Evolutionary conservation across 2,113 vertebrate species (phyloP), one percentile per base, ranked within the genome.

Genomic region (Sardina pilchardus): DNA sequence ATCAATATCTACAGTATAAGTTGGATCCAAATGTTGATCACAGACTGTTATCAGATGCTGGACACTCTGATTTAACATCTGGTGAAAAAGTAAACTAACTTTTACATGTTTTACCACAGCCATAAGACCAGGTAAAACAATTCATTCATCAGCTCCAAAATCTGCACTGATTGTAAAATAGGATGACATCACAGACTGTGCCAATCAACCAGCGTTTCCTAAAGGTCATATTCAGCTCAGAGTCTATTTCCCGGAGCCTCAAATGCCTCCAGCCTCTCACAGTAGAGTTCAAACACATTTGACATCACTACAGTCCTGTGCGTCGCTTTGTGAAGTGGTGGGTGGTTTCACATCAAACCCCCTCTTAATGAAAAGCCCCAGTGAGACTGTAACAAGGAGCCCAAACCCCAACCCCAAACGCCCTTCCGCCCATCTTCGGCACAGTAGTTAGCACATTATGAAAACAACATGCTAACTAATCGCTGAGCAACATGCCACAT

Each of bases 401-500:
- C 24, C 63, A 8, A 26, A 26, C 63, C 63, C 59, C 59, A n/a
- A 6, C 6, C n/a, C 59, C 63, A 67, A 67, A 67, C 26, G 63
- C 63, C 63, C n/a, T 30, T 67, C 63, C 63, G 26, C 26, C n/a
- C n/a, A 30, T 67, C 16, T 56, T 67, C 63, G 10, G 63, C 26
- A 67, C 63, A 30, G 63, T 67, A 67, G 26, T 67, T 26, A 67
- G 63, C 26, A 67, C 63, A 26, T 85, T 87, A 84, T 83, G 67
- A 83, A 83, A 82, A 83, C 81, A 71, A 86, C 84, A 81, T 85
- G 56, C 17, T 16, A 87, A 86, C 45, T 53, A 81, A 87, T 59
- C 53, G 36, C 14, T 67, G 63, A 30, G n/a, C 63, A 12, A 67
- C n/a, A 26, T 30, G 63, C 63, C 63, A 67, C 63, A 67, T 67